Base-by-base conservation (phyloP, 23 tunicate species). In the Phallusia fumigata region DNA sequence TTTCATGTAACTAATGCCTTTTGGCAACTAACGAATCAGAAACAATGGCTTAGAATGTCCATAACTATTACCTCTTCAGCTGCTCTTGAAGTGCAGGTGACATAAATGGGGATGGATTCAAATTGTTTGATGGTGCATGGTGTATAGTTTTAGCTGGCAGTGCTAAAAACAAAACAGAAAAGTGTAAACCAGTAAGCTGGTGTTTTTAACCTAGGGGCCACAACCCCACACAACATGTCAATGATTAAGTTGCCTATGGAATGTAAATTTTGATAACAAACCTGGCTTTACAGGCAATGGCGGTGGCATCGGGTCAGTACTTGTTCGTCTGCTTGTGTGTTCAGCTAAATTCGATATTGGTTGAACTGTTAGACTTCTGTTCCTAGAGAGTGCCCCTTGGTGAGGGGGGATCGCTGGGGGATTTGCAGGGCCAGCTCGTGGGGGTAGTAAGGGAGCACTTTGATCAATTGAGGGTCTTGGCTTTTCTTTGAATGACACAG, bases 401-500 rank as follows among this genome's bases (percentile, higher is more conserved):
- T 86, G 90, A 65, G 90, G 90, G 30, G 83, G 83, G 21, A 80
- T 84, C 34, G 84, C 83, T 32, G 90, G 90, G 52, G 90, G 80
- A 32, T 44, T 47, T 0, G 65, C 47, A 11, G 69, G 24, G 28
- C 15, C 65, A 30, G 19, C 34, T 11, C 72, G 75, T 18, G 90
- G 84, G 44, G 83, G 88, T 21, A 53, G 76, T 16, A 52, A 19
- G 0, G 80, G 75, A 16, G 83, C 69, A 26, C 21, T 47, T 16
- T 52, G 83, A 3, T 35, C 40, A 31, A 47, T 32, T 28, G 64
- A 31, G 2, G 36, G 36, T 28, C 73, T 80, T 26, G 80, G 74
- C 19, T 90, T 82, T 0, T 91, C 96, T 53, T 82, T 86, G 85
- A 91, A 91, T 19, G 95, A 90, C 24, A 83, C 21, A 8, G 87